Conservation (phyloP, 2,888 invertebrate genomes). For the Cataglyphis rosenhaueri region DNA sequence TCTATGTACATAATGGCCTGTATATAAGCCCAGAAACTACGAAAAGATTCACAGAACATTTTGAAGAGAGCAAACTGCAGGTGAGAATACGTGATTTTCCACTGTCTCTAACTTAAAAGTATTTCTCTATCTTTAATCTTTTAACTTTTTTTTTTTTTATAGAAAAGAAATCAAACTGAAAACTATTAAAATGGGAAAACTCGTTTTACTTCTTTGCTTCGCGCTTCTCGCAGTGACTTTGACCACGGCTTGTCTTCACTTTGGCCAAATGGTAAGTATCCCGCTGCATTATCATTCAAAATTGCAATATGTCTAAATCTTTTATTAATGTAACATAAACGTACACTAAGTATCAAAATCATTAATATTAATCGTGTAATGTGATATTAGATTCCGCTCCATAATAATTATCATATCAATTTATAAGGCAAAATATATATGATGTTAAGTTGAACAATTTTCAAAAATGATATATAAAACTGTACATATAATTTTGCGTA, state of each 20-base stretch:
- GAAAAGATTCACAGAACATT: constrained; percentile 14
- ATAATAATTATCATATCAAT: neutral
- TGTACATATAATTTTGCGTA: neutral
- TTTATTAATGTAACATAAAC: neutral
- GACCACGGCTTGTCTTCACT: constrained; percentile 60
- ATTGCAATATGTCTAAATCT: neutral
- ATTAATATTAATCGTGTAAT: neutral
- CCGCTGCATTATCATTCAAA: neutral
- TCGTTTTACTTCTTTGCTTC: constrained; percentile 59
- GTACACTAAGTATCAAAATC: neutral
- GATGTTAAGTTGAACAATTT: neutral
- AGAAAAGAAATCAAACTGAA: neutral
- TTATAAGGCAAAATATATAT: neutral
- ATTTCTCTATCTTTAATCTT: neutral
- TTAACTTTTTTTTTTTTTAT: neutral
- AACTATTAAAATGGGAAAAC: constrained; percentile 63
- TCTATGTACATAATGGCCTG: constrained; percentile 5
- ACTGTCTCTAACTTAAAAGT: neutral
- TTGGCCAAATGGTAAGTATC: constrained; percentile 68
- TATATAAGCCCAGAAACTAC: constrained; percentile 53
- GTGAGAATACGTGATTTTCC: constrained; percentile 31
- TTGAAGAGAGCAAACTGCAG: neutral
- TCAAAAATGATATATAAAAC: neutral
- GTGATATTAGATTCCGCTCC: neutral
- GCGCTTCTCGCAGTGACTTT: constrained; percentile 57